phyloP scores from a whole-genome alignment of 2,113 vertebrate species.

The Tylochromis polylepis region DNA sequence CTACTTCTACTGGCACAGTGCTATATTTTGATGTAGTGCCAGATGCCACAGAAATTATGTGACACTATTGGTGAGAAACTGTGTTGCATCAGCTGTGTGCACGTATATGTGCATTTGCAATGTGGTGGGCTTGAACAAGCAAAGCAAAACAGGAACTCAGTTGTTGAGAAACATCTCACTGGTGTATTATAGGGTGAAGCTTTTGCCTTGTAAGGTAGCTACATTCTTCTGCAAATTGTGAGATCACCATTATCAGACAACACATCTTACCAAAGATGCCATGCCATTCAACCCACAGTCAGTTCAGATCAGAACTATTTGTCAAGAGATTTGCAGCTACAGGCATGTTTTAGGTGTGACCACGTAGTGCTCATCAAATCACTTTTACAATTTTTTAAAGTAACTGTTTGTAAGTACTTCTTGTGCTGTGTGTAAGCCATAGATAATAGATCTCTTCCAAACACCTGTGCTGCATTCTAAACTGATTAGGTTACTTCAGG shows the following conservation, averaged over 20 bases:
- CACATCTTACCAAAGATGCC: background rate
- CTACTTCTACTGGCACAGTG: background rate
- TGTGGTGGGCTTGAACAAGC: background rate
- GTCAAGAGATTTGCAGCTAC: background rate
- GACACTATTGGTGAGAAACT: background rate
- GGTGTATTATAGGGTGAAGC: background rate
- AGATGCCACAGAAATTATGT: background rate
- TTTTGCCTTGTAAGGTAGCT: background rate
- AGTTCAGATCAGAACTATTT: background rate
- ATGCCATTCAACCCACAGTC: background rate
- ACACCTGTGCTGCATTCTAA: background rate
- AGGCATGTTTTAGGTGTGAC: background rate
- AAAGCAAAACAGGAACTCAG: background rate
- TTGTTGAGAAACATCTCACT: rapidly evolving
- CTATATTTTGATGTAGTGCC: background rate
- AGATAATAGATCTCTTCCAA: background rate
- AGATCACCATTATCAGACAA: background rate
- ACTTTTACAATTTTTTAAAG: background rate
- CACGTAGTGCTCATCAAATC: background rate
- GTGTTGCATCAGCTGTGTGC: background rate
- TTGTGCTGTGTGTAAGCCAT: background rate
- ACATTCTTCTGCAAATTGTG: background rate
- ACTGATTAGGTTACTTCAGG: background rate
- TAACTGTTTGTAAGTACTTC: rapidly evolving
- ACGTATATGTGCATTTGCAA: background rate